Percentiles rank a stretch among this genome's conserved stretches.
Conservation (phyloP, 1,140 invertebrate genomes). For the Stenopsyche tienmushanensis region DNA sequence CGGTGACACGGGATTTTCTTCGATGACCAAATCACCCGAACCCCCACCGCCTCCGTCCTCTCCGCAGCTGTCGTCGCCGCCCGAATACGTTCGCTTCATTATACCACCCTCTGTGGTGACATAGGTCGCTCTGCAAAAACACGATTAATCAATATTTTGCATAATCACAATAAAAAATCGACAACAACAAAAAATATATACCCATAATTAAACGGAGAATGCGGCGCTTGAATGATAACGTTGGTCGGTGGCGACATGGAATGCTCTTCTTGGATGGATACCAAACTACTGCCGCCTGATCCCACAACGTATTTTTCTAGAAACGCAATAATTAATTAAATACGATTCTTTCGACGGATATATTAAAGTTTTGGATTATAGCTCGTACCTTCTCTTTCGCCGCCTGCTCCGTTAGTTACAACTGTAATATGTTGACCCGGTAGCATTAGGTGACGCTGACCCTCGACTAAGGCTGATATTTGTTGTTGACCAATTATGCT, state of each 20-base stretch:
- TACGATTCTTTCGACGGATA: neutral
- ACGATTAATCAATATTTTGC: neutral
- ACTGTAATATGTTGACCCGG: slow-evolving; percentile 61
- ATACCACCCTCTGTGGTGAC: slow-evolving; percentile 27
- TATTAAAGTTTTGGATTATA: neutral
- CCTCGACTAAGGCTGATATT: slow-evolving; percentile 49
- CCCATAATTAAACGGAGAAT: slow-evolving; percentile 51
- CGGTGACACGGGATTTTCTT: slow-evolving; percentile 48
- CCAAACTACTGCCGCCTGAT: slow-evolving; percentile 48
- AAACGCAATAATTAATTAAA: slow-evolving; percentile 5
- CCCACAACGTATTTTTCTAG: slow-evolving; percentile 56
- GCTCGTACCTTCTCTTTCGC: slow-evolving; percentile 60
- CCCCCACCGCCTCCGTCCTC: slow-evolving; percentile 42
- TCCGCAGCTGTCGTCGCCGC: slow-evolving; percentile 45
- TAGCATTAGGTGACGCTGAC: slow-evolving; percentile 48
- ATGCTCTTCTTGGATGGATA: slow-evolving; percentile 53
- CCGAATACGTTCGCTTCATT: slow-evolving; percentile 35
- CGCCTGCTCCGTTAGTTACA: slow-evolving; percentile 63
- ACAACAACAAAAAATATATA: slow-evolving; percentile 40
- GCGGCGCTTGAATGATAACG: slow-evolving; percentile 48
- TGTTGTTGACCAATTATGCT: slow-evolving; percentile 49
- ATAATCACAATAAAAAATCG: neutral
- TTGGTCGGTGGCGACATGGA: slow-evolving; percentile 45
- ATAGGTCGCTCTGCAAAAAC: slow-evolving; percentile 45
- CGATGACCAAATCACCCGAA: slow-evolving; percentile 48